Conservation (phyloP, 2,888 invertebrate species). For the Cecidostiba fungosa region DNA sequence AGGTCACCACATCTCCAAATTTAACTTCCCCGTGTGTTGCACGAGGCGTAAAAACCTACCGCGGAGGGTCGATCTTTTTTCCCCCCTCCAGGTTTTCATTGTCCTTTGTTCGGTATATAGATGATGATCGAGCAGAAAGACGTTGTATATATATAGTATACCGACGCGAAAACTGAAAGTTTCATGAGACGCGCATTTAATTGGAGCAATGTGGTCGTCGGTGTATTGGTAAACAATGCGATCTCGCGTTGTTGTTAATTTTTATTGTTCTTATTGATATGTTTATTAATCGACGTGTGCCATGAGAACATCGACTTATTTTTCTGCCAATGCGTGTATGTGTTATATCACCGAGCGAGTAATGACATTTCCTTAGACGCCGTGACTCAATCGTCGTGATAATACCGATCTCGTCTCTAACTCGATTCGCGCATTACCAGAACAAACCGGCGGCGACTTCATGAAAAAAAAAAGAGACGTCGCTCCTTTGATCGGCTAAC, state of each 20-base stretch:
- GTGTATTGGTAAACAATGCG: neutral
- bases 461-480: neutral
- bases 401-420: neutral
- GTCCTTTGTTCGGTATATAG: neutral
- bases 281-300: neutral
- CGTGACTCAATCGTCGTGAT: neutral
- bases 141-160: too few species aligned
- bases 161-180: neutral
- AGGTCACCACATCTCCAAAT: slow-evolving; percentile 52
- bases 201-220: neutral
- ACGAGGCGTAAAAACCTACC: slow-evolving; percentile 36
- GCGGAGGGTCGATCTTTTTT: slow-evolving; percentile 6
- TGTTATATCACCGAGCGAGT: slow-evolving; percentile 6
- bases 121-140: neutral
- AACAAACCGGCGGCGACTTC: neutral
- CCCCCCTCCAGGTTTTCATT: slow-evolving; percentile 14
- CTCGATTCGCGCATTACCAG: neutral
- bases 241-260: neutral
- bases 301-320: neutral
- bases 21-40: slow-evolving; percentile 37
- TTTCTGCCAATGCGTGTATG: neutral
- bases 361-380: slow-evolving; percentile 9
- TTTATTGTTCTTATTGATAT: neutral
- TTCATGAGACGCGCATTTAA: neutral
- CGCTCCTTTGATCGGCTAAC: slow-evolving; percentile 3